Percentiles rank a stretch among this genome's conserved stretches.
Conservation (phyloP, 2,797 vertebrate species). For the Melopsittacus undulatus region DNA sequence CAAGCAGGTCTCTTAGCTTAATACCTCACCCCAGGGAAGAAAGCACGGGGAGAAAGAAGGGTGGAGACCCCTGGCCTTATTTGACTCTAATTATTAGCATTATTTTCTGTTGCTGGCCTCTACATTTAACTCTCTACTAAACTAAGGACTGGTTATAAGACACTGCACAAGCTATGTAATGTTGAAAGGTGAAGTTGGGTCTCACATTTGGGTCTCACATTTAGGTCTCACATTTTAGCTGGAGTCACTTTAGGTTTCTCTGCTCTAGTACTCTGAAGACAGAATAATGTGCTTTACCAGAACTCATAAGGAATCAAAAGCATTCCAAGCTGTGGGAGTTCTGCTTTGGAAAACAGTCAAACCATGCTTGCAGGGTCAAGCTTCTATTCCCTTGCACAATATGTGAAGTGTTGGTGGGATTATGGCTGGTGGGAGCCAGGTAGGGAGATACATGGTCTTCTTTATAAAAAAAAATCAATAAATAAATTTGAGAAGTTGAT, state of each 20-base stretch:
- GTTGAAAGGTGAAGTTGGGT: not conserved
- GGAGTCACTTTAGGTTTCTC: not conserved
- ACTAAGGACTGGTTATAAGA: not conserved
- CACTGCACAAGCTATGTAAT: rapidly evolving
- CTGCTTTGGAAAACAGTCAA: not conserved
- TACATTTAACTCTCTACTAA: not conserved
- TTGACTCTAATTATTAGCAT: not conserved
- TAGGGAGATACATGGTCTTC: not conserved
- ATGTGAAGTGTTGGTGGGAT: not conserved
- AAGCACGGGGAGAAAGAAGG: not conserved
- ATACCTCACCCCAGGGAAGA: not conserved
- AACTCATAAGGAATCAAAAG: not conserved
- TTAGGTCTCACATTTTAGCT: not conserved
- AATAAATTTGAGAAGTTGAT: not conserved
- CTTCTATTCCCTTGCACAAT: not conserved
- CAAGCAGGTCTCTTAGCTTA: not conserved
- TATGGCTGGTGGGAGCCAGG: not conserved
- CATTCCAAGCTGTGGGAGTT: not conserved
- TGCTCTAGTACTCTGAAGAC: not conserved
- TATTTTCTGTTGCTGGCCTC: not conserved
- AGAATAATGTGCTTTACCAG: not conserved
- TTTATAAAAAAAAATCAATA: not conserved
- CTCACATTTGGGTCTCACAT: not conserved
- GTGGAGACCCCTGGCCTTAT: not conserved
- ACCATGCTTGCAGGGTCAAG: not conserved